Evolutionary conservation across 2,113 vertebrate species (phyloP).

Genomic region (Panthera uncia): DNA sequence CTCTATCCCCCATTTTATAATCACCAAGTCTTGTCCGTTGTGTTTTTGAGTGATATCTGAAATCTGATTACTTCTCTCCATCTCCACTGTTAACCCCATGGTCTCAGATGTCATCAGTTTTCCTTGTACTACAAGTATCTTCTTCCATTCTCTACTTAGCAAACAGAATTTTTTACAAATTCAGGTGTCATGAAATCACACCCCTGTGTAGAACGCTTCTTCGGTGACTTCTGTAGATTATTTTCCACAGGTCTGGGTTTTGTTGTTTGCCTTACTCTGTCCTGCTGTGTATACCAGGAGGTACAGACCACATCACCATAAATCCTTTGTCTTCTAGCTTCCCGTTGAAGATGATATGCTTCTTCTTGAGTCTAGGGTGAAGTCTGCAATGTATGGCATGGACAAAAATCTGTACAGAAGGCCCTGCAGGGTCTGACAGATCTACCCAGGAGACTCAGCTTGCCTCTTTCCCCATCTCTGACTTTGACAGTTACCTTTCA

Average conservation of each 20-base stretch:
- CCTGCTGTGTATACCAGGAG: neutral
- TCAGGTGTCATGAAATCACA: neutral
- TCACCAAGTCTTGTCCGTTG: neutral
- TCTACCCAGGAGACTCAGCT: too few relatives aligned
- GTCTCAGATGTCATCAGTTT: neutral
- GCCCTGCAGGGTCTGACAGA: neutral
- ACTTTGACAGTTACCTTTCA: neutral
- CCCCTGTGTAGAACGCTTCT: neutral
- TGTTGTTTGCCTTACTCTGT: neutral
- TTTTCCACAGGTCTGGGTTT: neutral
- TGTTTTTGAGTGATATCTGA: neutral
- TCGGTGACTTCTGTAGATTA: neutral
- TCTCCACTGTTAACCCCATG: neutral
- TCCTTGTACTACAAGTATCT: neutral
- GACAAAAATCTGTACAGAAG: neutral
- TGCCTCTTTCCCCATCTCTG: neutral
- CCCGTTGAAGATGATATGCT: neutral
- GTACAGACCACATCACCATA: neutral
- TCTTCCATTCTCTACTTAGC: neutral
- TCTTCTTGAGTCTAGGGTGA: neutral
- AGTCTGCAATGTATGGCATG: neutral
- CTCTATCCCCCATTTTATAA: neutral
- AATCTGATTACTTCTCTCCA: neutral
- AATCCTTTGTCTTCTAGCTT: neutral
- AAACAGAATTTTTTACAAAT: neutral